Conservation (phyloP, 2,113 vertebrate species). For the Melanotaenia duboulayi region DNA sequence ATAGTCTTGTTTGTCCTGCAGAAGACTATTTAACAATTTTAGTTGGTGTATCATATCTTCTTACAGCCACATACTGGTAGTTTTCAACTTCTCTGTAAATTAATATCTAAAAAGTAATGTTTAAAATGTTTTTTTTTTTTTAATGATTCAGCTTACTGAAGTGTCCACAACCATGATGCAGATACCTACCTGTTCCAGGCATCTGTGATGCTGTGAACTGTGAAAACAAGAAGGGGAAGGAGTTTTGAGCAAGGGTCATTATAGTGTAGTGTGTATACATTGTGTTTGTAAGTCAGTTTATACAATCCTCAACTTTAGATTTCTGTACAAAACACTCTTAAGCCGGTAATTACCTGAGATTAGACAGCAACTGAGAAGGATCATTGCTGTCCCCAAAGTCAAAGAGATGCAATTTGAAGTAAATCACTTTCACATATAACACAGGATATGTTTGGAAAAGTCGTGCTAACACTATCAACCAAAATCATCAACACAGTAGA, state of each 20-base stretch:
- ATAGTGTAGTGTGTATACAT: not conserved
- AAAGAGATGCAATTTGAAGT: constrained; percentile 1
- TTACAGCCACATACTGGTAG: not conserved
- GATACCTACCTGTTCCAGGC: not conserved
- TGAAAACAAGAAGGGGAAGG: not conserved
- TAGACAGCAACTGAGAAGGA: constrained; percentile 5
- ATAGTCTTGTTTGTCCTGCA: constrained; percentile 2
- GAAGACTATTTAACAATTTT: constrained; percentile 3
- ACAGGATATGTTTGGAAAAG: not conserved
- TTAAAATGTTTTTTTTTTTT: not conserved
- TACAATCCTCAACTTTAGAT: constrained; percentile 4
- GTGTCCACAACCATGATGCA: not conserved
- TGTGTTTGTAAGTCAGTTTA: constrained; percentile 10
- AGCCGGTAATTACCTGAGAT: constrained; percentile 22
- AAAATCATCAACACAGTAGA: not conserved
- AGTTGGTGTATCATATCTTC: not conserved
- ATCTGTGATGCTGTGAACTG: not conserved
- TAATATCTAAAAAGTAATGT: not conserved
- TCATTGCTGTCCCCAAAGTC: not conserved
- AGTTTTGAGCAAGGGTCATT: not conserved
- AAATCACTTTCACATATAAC: constrained; percentile 14
- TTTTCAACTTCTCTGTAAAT: not conserved
- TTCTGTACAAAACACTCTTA: not conserved
- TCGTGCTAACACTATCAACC: not conserved
- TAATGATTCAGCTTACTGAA: not conserved